These are phyloP conservation scores for Hyposmocoma kahamanoa DNA, from an alignment of 1,140 invertebrate genomes.

Conservation along the genomic window DNA sequence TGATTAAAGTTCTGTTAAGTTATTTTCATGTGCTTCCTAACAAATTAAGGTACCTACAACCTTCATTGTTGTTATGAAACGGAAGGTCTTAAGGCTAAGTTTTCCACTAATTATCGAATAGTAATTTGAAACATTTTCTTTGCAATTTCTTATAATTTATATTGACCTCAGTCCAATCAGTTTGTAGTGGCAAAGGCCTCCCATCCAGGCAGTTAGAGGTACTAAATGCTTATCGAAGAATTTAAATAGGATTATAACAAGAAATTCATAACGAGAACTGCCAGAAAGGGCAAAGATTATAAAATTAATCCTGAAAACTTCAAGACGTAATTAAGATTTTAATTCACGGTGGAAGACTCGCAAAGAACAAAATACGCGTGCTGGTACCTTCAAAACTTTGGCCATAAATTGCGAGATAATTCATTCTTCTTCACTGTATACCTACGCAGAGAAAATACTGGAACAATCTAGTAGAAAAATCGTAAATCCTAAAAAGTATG, in stretches of 20 bases:
- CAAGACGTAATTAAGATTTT: conserved; percentile 63
- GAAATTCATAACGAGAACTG: conserved; percentile 36
- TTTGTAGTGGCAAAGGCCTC: too few species aligned
- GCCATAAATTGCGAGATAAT: conserved; percentile 58
- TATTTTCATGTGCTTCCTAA: too few species aligned
- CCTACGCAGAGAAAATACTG: background rate
- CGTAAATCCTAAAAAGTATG: background rate
- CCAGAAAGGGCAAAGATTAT: conserved; percentile 46
- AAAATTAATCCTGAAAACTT: conserved; percentile 57
- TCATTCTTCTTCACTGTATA: conserved; percentile 19
- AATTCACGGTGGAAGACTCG: conserved; percentile 44
- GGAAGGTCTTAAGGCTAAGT: too few species aligned
- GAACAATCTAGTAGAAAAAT: background rate
- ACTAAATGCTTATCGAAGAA: conserved; percentile 8
- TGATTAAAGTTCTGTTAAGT: too few species aligned
- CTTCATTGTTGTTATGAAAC: too few species aligned
- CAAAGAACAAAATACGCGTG: conserved; percentile 42
- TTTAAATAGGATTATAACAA: conserved; percentile 27
- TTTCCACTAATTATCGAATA: too few species aligned
- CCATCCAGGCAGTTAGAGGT: too few species aligned
- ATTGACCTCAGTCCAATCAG: too few species aligned
- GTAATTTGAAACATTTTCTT: too few species aligned
- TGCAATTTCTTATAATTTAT: too few species aligned
- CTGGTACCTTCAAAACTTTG: conserved; percentile 45
- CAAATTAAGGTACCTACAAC: too few species aligned